These are phyloP conservation scores for Hemaris fuciformis DNA, from an alignment of 2,888 invertebrate genomes.

Conservation along the genomic window DNA sequence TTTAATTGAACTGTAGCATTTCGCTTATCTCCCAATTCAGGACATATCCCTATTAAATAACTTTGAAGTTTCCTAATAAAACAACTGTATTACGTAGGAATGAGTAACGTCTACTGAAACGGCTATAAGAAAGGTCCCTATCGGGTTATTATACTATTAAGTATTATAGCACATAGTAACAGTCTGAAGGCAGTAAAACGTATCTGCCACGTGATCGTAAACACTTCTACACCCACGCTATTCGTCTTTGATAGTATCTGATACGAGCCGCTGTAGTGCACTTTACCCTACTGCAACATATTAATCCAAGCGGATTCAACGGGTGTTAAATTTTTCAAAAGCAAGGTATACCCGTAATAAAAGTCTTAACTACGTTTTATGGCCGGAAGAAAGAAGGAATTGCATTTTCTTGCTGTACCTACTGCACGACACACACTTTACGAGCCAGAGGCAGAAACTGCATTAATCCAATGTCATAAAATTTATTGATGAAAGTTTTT, in stretches of 20 bases:
- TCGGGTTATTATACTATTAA: slow-evolving; percentile 25
- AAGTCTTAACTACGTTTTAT: not conserved
- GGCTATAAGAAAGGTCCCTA: not conserved
- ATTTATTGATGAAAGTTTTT: slow-evolving; percentile 24
- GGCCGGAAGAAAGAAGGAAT: not conserved
- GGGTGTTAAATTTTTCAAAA: not conserved
- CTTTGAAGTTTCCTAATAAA: not conserved
- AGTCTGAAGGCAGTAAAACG: slow-evolving; percentile 52
- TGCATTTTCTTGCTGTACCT: slow-evolving; percentile 24
- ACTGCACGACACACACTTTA: slow-evolving; percentile 43
- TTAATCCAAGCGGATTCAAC: not conserved
- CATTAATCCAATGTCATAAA: slow-evolving; percentile 32
- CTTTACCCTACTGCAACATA: not conserved
- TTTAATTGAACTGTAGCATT: not conserved
- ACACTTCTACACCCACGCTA: slow-evolving; percentile 44
- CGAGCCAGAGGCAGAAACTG: slow-evolving; percentile 41
- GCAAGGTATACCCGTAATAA: slow-evolving; percentile 5
- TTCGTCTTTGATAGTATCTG: slow-evolving; percentile 32
- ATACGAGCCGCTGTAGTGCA: slow-evolving; percentile 4
- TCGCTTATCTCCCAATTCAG: not conserved
- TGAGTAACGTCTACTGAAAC: not conserved
- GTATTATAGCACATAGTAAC: slow-evolving; percentile 35
- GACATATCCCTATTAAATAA: not conserved
- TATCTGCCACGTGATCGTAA: slow-evolving; percentile 66
- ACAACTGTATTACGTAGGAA: not conserved